Percentiles rank a stretch among this genome's conserved stretches.
These are phyloP conservation scores for Agapetus fuscipes DNA, from an alignment of 2,888 invertebrate species.

Conservation along the genomic window DNA sequence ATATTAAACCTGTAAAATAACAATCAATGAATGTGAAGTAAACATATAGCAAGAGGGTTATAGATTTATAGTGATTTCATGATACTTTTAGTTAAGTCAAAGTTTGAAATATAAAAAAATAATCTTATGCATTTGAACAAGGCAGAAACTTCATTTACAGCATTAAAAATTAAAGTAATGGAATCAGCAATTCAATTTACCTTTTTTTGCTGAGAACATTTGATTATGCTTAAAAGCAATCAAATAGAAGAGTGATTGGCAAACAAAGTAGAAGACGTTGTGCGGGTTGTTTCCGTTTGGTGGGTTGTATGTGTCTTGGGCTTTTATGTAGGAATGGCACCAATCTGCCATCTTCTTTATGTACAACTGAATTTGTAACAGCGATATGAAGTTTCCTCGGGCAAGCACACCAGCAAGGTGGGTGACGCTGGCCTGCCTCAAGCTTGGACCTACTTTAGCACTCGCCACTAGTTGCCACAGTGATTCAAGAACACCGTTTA, in stretches of 20 bases:
- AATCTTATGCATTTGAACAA: too few relatives aligned
- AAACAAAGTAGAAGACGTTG: conserved; percentile 82
- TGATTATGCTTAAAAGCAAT: conserved; percentile 84
- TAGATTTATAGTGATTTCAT: too few relatives aligned
- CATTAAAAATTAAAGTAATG: too few relatives aligned
- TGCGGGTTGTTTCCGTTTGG: conserved; percentile 47
- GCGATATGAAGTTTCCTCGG: conserved; percentile 35
- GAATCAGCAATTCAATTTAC: too few relatives aligned
- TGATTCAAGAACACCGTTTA: conserved; percentile 36
- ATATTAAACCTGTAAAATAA: conserved; percentile 58
- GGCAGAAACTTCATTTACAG: too few relatives aligned
- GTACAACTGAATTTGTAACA: conserved; percentile 33
- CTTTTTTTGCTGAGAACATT: conserved; percentile 64
- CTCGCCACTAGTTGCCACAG: conserved; percentile 38
- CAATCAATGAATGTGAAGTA: conserved; percentile 16
- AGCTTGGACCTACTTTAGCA: conserved; percentile 32
- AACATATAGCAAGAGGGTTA: too few relatives aligned
- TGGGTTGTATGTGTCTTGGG: conserved; percentile 50
- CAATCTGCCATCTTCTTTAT: conserved; percentile 67
- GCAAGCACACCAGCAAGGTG: conserved; percentile 40
- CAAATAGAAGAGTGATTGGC: conserved; percentile 88
- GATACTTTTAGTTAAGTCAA: too few relatives aligned
- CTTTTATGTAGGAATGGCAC: conserved; percentile 75
- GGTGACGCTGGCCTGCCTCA: conserved; percentile 32
- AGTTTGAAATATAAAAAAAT: too few relatives aligned